Base-by-base conservation (phyloP, 2,888 invertebrate species). In the Chymomyza procnemis region DNA sequence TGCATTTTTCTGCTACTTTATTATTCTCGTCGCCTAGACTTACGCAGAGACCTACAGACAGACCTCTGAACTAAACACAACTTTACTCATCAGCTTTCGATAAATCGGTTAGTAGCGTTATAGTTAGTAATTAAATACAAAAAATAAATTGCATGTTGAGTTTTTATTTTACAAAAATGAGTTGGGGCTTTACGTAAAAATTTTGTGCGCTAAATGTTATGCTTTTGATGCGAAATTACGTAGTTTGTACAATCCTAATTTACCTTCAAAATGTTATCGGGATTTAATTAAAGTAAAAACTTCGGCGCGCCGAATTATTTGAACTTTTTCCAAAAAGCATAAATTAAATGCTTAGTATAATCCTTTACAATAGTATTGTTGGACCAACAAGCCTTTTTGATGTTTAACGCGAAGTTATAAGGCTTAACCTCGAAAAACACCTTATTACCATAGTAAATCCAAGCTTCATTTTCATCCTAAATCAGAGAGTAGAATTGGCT, bases 291-390 rank as follows among this genome's bases (percentile, higher is more conserved):
- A 57, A 59, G 6, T 50, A 19, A 50, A 50, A 47, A 41, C 66
- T 67, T 79, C 80, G 84, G 60, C 8, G 9, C 9, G 30, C 85
- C 78, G 75, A 80, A 78, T 58, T n/a, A 9, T 41, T 8, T 21
- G 62, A 75, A 68, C 67, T 16, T 47, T 19, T 80, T 75, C 63
- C 59, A 58, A 66, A 62, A 66, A 52, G 61, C 56, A 46, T 22
- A 46, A 30, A 14, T 34, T n/a, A n/a, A n/a, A n/a, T n/a, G n/a
- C n/a, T n/a, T n/a, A n/a, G n/a, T n/a, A n/a, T n/a, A n/a, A n/a
- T n/a, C n/a, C n/a, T n/a, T n/a, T n/a, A n/a, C n/a, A n/a, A n/a
- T n/a, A n/a, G n/a, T n/a, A n/a, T n/a, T n/a, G n/a, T n/a, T n/a
- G n/a, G n/a, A n/a, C n/a, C n/a, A n/a, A n/a, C n/a, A n/a, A n/a